Percentiles rank a stretch among this genome's conserved stretches.
phyloP scores from a whole-genome alignment of 2,888 invertebrate species.

The Gisinianus flammeolus region DNA sequence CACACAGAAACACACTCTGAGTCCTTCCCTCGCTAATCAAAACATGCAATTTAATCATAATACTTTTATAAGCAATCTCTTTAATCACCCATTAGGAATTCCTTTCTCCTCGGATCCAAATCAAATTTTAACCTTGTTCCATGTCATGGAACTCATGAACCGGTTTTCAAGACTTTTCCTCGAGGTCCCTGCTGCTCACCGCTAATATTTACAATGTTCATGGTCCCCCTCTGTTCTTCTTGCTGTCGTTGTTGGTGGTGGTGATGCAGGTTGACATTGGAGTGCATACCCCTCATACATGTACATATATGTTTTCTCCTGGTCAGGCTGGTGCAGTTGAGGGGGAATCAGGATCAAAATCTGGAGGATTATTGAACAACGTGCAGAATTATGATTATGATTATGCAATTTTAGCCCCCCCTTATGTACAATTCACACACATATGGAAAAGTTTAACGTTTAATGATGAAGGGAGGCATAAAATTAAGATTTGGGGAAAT shows the following conservation, averaged over 20 bases:
- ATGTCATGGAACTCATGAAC: background rate
- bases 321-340: background rate
- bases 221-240: background rate
- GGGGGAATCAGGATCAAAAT: background rate
- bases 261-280: too few relatives aligned
- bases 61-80: background rate
- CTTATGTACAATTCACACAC: too few relatives aligned
- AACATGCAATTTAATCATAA: conserved; percentile 11
- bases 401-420: too few relatives aligned
- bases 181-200: background rate
- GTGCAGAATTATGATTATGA: background rate
- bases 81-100: background rate
- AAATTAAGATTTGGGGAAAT: background rate
- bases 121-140: background rate
- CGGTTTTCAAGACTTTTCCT: background rate
- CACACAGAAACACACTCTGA: background rate
- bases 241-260: too few relatives aligned
- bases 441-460: background rate
- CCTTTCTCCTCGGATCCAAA: background rate
- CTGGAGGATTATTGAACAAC: background rate
- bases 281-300: too few relatives aligned
- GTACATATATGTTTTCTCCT: background rate
- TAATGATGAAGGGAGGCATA: background rate
- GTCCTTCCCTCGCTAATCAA: background rate
- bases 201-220: background rate